phyloP scores from a whole-genome alignment of 2,888 invertebrate species.

The Portevinia maculata region DNA sequence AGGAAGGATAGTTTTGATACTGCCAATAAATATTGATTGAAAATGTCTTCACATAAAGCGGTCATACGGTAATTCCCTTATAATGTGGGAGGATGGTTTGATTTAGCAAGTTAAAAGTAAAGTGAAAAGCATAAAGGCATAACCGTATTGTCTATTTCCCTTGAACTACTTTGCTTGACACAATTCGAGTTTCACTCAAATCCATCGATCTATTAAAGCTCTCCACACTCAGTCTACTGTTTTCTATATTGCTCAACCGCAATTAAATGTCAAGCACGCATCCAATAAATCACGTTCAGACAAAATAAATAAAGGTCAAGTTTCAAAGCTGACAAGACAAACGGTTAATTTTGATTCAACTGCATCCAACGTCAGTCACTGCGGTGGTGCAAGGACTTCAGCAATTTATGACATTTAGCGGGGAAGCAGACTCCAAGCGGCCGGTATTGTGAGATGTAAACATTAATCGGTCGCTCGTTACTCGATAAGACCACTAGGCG shows the following conservation, averaged over 20 bases:
- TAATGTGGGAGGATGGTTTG: not conserved
- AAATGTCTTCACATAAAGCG: conserved; percentile 5
- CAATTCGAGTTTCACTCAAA: conserved; percentile 14
- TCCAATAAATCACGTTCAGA: conserved; percentile 48
- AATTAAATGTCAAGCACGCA: conserved; percentile 16
- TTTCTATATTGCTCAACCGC: conserved; percentile 17
- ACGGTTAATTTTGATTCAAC: conserved; percentile 22
- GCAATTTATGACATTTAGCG: conserved; percentile 15
- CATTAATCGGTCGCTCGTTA: conserved; percentile 59
- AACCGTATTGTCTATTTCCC: too few relatives aligned
- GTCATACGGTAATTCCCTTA: conserved; percentile 14
- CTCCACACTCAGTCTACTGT: not conserved
- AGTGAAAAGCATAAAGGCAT: too few relatives aligned
- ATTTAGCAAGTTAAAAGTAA: conserved; percentile 37
- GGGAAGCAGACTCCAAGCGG: conserved; percentile 8
- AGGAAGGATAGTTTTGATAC: conserved; percentile 48
- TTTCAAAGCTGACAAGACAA: conserved; percentile 48
- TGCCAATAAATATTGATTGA: conserved; percentile 50
- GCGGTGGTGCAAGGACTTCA: conserved; percentile 1
- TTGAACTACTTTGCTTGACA: conserved; percentile 8
- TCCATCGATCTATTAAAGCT: conserved; percentile 4
- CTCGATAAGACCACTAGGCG: conserved; percentile 27
- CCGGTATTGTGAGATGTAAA: conserved; percentile 48
- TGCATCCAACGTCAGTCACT: conserved; percentile 20
- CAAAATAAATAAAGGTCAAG: conserved; percentile 60